These are phyloP conservation scores for Siniperca obscura DNA, from an alignment of 2,797 vertebrate species.

Conservation along the genomic window DNA sequence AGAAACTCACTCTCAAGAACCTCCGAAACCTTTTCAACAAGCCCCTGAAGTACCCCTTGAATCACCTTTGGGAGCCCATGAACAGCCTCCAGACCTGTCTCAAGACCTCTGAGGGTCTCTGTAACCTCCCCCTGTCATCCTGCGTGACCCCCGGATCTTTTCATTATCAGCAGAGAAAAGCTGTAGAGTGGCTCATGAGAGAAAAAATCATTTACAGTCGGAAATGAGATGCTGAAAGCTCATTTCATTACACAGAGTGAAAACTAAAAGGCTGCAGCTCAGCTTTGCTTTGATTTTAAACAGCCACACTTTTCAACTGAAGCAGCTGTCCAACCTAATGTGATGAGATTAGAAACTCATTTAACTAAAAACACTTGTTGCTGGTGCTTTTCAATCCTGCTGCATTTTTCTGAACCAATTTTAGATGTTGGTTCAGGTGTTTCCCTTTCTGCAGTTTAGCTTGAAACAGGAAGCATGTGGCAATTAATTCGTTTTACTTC, in stretches of 20 bases:
- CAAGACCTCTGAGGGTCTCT: background rate
- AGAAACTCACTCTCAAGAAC: too few species aligned
- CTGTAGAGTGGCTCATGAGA: background rate
- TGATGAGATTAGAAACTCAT: too few species aligned
- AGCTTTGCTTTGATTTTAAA: background rate
- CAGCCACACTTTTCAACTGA: background rate
- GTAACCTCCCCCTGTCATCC: background rate
- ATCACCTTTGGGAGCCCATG: background rate
- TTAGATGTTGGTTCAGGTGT: conserved; percentile 9
- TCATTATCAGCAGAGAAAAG: background rate
- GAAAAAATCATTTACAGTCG: background rate
- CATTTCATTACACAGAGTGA: background rate
- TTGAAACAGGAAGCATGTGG: conserved; percentile 67
- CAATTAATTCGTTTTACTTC: conserved; percentile 53
- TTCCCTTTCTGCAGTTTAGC: background rate
- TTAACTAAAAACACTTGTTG: too few species aligned
- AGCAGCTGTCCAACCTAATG: background rate
- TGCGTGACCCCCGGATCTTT: background rate
- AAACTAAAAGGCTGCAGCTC: background rate
- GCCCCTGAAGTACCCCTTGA: background rate
- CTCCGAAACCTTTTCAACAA: background rate
- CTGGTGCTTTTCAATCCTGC: background rate
- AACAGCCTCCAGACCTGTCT: background rate
- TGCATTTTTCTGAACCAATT: too few species aligned
- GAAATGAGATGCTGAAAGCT: background rate